Evolutionary conservation across 2,888 invertebrate genomes (phyloP), one percentile per base, ranked within the genome.

Genomic region (Brachynemurus nebulosus): DNA sequence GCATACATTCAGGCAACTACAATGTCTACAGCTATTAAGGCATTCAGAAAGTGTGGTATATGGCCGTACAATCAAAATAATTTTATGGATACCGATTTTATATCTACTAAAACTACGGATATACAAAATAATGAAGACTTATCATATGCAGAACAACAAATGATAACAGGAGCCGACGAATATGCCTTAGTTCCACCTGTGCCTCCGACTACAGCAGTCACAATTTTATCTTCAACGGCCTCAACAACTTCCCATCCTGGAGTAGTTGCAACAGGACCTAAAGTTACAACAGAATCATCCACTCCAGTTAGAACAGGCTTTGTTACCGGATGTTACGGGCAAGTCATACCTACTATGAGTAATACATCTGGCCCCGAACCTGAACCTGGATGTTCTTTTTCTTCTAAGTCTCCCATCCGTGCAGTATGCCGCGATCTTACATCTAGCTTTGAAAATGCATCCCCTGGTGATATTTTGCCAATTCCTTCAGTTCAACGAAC

Each of bases 381-480:
- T 25, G 8, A 25, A 25, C 8, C 27, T 9, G 27, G 27, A 25
- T 9, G 27, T 25, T 25, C 27, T 25, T 8, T 25, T 8, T 8
- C 11, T 9, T 9, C 11, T 25, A 8, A 11, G 8, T 25, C 27
- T 25, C 27, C 27, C 27, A 25, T 25, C 8, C 27, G 27, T 9
- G 27, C 27, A 8, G 27, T 25, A 8, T 25, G 27, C 27, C 27
- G 27, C 53, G n/a, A n/a, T n/a, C n/a, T n/a, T n/a, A n/a, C n/a
- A n/a, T n/a, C n/a, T n/a, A n/a, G n/a, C n/a, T n/a, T n/a, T n/a
- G n/a, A n/a, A n/a, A n/a, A n/a, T n/a, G n/a, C n/a, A n/a, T n/a
- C n/a, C n/a, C n/a, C n/a, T 27, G 19, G 36, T 23, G 49, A 52
- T 35, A 47, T 51, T 45, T 43, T 52, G 41, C 23, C 46, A 16